Conservation (phyloP, 2,797 vertebrate species). For the Dryobates pubescens region DNA sequence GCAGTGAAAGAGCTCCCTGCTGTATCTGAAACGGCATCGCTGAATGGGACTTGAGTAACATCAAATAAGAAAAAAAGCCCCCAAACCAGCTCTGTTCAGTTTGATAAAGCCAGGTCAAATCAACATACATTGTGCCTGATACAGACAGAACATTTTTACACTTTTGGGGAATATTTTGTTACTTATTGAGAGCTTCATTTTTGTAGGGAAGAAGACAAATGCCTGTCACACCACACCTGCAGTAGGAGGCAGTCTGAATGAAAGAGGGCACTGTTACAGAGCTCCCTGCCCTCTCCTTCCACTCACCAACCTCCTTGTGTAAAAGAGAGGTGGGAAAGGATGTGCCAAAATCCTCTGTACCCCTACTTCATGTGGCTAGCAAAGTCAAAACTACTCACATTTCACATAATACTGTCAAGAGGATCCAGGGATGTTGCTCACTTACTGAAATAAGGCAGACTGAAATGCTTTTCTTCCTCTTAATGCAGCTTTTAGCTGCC, state of each 20-base stretch:
- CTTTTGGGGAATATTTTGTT: background rate
- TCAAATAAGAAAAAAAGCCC: background rate
- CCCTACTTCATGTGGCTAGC: background rate
- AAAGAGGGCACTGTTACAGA: rapidly evolving
- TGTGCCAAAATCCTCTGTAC: background rate
- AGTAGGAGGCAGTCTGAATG: background rate
- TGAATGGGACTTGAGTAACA: background rate
- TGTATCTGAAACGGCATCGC: background rate
- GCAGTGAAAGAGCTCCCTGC: background rate
- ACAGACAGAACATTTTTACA: background rate
- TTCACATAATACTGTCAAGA: background rate
- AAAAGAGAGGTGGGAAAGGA: background rate
- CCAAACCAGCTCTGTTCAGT: background rate
- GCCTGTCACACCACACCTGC: background rate
- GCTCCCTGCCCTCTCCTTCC: background rate
- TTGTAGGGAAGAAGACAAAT: background rate
- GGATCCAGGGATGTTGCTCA: background rate
- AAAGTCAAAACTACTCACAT: background rate
- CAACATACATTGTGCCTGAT: background rate
- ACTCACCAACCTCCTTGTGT: rapidly evolving
- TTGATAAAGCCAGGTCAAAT: background rate
- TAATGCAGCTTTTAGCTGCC: constrained; percentile 42
- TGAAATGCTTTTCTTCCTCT: background rate
- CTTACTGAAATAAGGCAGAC: constrained; percentile 22
- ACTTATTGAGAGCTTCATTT: background rate